Conservation (phyloP, 53 echinoderm and acorn worm genomes). For the Holothuria leucospilota region DNA sequence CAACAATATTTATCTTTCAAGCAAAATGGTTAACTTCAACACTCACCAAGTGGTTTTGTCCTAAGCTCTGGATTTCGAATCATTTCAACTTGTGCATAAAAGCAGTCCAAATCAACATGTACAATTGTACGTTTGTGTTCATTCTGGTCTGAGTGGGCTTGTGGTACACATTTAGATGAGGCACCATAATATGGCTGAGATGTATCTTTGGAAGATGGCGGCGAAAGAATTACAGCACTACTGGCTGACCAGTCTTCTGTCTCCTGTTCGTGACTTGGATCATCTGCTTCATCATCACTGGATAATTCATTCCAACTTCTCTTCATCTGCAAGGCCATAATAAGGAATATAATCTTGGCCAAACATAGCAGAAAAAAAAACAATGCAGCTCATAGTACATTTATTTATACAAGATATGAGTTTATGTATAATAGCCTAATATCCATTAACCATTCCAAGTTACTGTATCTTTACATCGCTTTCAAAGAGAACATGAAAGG, state of each 20-base stretch:
- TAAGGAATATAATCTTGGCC: background rate
- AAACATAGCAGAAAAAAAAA: too few relatives aligned
- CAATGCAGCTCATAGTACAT: too few relatives aligned
- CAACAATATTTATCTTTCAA: too few relatives aligned
- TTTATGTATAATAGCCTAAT: too few relatives aligned
- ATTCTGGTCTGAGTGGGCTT: background rate
- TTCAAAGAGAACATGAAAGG: too few relatives aligned
- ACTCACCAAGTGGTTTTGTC: constrained; percentile 64
- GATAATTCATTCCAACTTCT: constrained; percentile 16
- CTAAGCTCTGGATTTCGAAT: constrained; percentile 74
- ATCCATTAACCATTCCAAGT: too few relatives aligned
- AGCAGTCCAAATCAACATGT: constrained; percentile 93
- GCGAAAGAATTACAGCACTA: background rate
- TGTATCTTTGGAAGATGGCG: constrained; percentile 3
- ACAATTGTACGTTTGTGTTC: constrained; percentile 65
- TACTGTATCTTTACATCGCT: too few relatives aligned
- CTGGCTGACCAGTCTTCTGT: constrained; percentile 25
- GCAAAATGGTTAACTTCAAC: too few relatives aligned
- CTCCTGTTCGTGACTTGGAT: background rate
- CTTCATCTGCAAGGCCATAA: constrained; percentile 3
- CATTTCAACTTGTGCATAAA: constrained; percentile 97
- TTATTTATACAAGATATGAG: too few relatives aligned
- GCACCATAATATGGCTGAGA: background rate
- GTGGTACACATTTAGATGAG: background rate
- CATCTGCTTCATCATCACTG: background rate